Percentiles rank a stretch among this genome's conserved stretches.
Evolutionary conservation across 2,797 vertebrate genomes (phyloP).

Genomic region (Philypnodon macrostomus): DNA sequence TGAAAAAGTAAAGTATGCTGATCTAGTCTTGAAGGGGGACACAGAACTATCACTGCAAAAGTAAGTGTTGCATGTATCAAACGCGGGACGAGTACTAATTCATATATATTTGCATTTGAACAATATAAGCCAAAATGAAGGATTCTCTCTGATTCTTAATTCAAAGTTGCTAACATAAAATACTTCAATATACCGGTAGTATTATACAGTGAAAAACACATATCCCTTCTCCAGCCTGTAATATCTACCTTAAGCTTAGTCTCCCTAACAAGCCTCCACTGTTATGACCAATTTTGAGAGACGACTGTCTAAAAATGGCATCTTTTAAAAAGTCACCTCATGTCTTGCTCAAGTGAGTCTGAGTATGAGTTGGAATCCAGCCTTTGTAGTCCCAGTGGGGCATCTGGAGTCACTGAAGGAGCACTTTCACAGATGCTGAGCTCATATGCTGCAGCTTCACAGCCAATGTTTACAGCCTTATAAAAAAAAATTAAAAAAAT

Average conservation of each 20-base stretch:
- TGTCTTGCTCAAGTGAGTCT: constrained; percentile 35
- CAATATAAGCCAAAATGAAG: no score
- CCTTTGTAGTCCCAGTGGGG: constrained; percentile 47
- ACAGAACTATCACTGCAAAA: no score
- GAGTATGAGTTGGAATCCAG: constrained; percentile 41
- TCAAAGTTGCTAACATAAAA: no score
- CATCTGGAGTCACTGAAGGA: constrained; percentile 66
- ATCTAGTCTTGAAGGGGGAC: no score
- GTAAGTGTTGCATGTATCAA: no score
- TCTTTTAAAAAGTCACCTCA: constrained; percentile 5
- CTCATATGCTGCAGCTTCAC: constrained; percentile 55
- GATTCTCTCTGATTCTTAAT: no score
- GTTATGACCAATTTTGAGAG: background rate
- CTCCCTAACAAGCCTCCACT: background rate
- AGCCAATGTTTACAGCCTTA: constrained; percentile 66
- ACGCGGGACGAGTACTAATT: no score
- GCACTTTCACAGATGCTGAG: constrained; percentile 58
- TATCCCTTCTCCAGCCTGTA: background rate
- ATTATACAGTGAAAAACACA: background rate
- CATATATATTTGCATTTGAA: no score
- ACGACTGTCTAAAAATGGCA: constrained; percentile 13
- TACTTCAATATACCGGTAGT: background rate
- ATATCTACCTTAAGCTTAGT: no score
- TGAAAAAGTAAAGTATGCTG: no score
- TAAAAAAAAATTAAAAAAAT: constrained; percentile 43